Base-by-base conservation (phyloP, 2,797 vertebrate genomes). In the Prunella strophiata region DNA sequence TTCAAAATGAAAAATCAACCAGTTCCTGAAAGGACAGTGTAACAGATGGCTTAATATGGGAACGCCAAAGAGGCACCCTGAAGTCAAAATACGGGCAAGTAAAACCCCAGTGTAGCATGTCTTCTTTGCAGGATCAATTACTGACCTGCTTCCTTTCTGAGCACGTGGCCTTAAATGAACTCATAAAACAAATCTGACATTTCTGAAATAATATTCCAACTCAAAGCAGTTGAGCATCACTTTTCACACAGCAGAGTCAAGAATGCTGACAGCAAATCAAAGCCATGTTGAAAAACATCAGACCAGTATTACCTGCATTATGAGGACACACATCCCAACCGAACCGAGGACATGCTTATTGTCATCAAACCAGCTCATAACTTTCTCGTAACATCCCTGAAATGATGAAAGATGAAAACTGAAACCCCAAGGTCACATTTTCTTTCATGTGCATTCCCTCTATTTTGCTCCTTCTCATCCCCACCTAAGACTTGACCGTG, bases 361-460 rank as follows among this genome's bases (percentile, higher is more conserved):
- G 78, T 99, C 98, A 79, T 99, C 98, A 73, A 99, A 98, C 99
- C 99, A 99, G 88, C 98, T 98, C 96, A 99, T 99, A 94, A 99
- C 98, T 96, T 98, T 99, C 90, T 99, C 98, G 7, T 99, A 99
- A 98, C 99, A 99, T 42, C 99, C 99, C 99, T 99, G 95, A 88
- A 96, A 96, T 29, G 19, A 80, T 29, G 58, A 85, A 94, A 95
- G 61, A 67, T 21, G 32, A 43, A 81, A 71, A 75, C 3, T 88
- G 73, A 92, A 74, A 68, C 25, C 30, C 19, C 17, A 54, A 36
- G 19, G 51, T 92, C 52, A 79, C 11, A 13, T 84, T 61, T 93
- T 42, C 11, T 72, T 88, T 76, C 72, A 78, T 0, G 4, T 25
- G 17, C 23, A 59, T 74, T 74, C 50, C 18, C 21, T 38, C 25